phyloP scores from a whole-genome alignment of 2,797 vertebrate genomes.

The Coccyzus lansbergi region DNA sequence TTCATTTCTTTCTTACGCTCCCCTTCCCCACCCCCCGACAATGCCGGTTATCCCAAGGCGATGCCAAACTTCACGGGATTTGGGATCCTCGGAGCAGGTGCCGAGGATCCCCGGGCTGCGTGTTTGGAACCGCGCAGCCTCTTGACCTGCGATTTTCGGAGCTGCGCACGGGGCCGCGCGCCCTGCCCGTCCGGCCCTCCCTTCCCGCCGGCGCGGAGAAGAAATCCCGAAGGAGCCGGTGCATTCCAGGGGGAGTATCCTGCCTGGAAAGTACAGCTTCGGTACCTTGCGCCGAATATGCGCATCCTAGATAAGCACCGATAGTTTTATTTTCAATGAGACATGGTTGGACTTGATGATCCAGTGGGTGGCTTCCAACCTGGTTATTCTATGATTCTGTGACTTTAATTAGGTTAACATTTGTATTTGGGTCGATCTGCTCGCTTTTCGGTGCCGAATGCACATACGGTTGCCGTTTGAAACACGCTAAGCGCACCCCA shows the following conservation, averaged over 20 bases:
- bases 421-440: not conserved
- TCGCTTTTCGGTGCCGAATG: not conserved
- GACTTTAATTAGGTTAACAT: not conserved
- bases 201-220: not conserved
- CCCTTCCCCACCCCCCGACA: not conserved
- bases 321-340: not conserved
- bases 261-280: not conserved
- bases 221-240: not conserved
- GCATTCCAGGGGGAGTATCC: not conserved
- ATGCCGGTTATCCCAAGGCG: not conserved
- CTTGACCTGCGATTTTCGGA: not conserved
- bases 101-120: slow-evolving; percentile 7
- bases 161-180: not conserved
- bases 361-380: too few species aligned
- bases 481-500: not conserved
- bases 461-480: accelerated
- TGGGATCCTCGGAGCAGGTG: not conserved
- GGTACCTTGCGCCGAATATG: not conserved
- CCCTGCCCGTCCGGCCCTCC: not conserved
- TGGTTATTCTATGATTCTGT: too few species aligned
- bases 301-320: not conserved
- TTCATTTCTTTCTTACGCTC: not conserved
- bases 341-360: too few species aligned
- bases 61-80: slow-evolving; percentile 3
- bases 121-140: not conserved